Percentiles rank a stretch among this genome's conserved stretches.
Conservation (phyloP, 37 sponge, comb jelly and placozoan species). For the Halisarca cf. caerulea region DNA sequence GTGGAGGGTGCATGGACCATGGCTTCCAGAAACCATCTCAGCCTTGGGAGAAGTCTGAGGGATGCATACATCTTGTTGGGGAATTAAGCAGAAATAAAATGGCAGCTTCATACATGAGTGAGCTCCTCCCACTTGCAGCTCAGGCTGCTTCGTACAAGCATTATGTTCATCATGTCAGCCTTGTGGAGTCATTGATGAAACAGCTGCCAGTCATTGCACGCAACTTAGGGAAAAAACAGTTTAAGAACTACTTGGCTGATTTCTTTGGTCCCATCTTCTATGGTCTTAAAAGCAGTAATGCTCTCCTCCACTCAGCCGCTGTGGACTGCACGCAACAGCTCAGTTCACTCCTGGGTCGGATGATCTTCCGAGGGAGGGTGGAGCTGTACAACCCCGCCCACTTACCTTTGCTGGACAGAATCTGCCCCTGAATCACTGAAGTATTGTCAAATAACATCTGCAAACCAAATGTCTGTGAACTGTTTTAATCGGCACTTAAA, state of each 20-base stretch:
- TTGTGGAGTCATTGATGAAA: conserved; percentile 78
- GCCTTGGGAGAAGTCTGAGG: conserved; percentile 95
- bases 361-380: conserved; percentile 65
- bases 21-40: conserved; percentile 81
- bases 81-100: conserved; percentile 55
- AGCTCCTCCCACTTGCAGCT: conserved; percentile 67
- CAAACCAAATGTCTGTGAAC: too few species aligned
- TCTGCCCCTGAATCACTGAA: neutral
- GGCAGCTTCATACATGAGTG: conserved; percentile 13
- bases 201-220: conserved; percentile 59
- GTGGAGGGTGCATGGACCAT: conserved; percentile 75
- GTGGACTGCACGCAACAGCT: conserved; percentile 41
- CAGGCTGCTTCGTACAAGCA: conserved; percentile 58
- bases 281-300: conserved; percentile 27
- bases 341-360: conserved; percentile 43
- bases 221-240: conserved; percentile 55
- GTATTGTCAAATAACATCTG: too few species aligned
- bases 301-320: conserved; percentile 27
- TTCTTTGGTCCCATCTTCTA: conserved; percentile 69
- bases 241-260: conserved; percentile 52
- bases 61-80: conserved; percentile 77
- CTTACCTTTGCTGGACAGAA: neutral
- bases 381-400: conserved; percentile 55
- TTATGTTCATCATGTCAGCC: conserved; percentile 73
- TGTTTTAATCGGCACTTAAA: too few species aligned